Percentiles rank a stretch among this genome's conserved stretches.
Conservation (phyloP, 1,140 invertebrate species). For the Archivesica marissinica region DNA sequence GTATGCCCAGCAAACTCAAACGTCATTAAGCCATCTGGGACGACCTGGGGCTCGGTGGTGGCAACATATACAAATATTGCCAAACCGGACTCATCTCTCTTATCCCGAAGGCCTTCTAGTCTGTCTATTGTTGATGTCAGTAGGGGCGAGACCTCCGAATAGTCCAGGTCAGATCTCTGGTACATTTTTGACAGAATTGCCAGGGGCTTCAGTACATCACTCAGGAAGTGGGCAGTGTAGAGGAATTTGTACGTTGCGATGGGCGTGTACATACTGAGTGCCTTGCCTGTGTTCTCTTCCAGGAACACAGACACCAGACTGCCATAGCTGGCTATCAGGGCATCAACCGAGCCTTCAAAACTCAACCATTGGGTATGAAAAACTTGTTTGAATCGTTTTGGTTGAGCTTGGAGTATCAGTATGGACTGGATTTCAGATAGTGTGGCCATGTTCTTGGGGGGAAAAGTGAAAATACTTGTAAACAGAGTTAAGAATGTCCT, state of each 20-base stretch:
- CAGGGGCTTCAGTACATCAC: conserved; percentile 11
- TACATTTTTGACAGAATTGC: no score
- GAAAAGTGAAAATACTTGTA: conserved; percentile 63
- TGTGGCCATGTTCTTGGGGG: conserved; percentile 58
- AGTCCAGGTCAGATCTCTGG: neutral
- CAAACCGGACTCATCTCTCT: conserved; percentile 13
- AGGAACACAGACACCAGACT: conserved; percentile 23
- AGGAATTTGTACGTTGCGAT: conserved; percentile 30
- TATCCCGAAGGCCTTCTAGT: neutral
- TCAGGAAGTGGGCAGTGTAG: conserved; percentile 26
- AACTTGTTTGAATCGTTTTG: conserved; percentile 56
- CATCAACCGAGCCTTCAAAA: conserved; percentile 63
- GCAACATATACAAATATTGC: conserved; percentile 5
- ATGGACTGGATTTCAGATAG: conserved; percentile 49
- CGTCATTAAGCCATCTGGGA: conserved; percentile 22
- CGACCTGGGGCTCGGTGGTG: conserved; percentile 27
- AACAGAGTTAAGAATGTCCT: conserved; percentile 60
- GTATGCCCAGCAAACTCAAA: conserved; percentile 12
- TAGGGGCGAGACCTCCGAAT: neutral
- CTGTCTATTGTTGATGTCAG: neutral
- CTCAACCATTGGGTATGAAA: conserved; percentile 65
- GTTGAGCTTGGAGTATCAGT: neutral
- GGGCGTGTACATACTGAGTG: conserved; percentile 21
- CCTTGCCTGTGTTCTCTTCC: conserved; percentile 32
- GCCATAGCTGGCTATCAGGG: conserved; percentile 47